Conservation (phyloP, 2,797 vertebrate genomes). For the Onychomys leucogaster region DNA sequence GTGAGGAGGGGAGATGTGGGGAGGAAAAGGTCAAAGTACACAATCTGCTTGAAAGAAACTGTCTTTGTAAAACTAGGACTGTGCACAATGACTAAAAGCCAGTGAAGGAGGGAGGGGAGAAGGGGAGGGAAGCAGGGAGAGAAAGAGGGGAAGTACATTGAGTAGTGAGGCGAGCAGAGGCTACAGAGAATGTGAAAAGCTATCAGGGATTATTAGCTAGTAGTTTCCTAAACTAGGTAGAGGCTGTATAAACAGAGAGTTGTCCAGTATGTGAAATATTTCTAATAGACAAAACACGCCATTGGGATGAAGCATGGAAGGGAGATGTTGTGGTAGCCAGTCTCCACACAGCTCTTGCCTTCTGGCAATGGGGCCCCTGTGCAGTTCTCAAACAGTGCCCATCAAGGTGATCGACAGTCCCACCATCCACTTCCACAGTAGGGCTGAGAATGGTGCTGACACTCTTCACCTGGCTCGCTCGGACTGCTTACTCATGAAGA, state of each 20-base stretch:
- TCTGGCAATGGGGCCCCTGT: background rate
- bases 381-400: background rate
- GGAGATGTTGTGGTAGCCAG: background rate
- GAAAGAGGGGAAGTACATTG: background rate
- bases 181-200: background rate
- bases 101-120: background rate
- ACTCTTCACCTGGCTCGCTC: background rate
- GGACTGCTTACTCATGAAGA: background rate
- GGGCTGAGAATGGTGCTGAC: background rate
- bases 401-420: background rate
- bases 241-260: background rate
- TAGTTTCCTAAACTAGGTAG: background rate
- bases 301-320: background rate
- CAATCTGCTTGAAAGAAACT: background rate
- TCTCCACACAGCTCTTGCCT: background rate
- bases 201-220: background rate
- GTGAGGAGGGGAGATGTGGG: background rate
- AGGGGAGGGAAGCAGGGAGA: background rate
- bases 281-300: background rate
- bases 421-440: background rate
- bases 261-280: background rate
- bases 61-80: too few relatives aligned
- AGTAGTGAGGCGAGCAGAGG: background rate
- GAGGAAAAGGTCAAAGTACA: background rate
- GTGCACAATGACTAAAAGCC: background rate